These are phyloP conservation scores for Cheiracanthium punctorium DNA, from an alignment of 2,888 invertebrate species.

Conservation along the genomic window DNA sequence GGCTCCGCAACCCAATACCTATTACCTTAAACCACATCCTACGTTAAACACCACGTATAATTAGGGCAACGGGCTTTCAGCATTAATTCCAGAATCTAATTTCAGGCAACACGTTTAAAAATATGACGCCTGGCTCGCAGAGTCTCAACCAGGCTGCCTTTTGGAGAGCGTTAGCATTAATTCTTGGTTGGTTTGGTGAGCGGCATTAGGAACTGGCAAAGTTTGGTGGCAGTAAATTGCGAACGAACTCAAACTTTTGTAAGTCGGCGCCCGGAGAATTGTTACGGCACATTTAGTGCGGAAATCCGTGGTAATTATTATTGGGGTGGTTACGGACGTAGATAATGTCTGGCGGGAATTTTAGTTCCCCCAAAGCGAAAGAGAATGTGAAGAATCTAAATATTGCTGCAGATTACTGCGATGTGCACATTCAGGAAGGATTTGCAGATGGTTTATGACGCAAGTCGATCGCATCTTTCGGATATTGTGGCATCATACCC, in stretches of 20 bases:
- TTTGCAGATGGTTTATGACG: too few species aligned
- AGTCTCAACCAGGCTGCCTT: background rate
- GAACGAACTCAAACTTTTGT: slow-evolving; percentile 6
- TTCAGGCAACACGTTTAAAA: background rate
- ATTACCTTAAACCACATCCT: slow-evolving; percentile 7
- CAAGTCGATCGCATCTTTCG: too few species aligned
- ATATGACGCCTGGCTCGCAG: background rate
- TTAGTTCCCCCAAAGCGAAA: background rate
- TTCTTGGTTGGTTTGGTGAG: background rate
- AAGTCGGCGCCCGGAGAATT: background rate
- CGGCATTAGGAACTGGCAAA: slow-evolving; percentile 10
- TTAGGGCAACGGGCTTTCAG: slow-evolving; percentile 1
- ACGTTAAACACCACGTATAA: slow-evolving; percentile 9
- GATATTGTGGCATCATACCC: too few species aligned
- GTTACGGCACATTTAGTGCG: slow-evolving; percentile 21
- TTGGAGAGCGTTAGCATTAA: slow-evolving; percentile 2
- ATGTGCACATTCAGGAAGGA: background rate
- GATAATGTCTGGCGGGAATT: slow-evolving; percentile 14
- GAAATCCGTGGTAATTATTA: slow-evolving; percentile 26
- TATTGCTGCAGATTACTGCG: background rate
- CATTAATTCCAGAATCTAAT: slow-evolving; percentile 13
- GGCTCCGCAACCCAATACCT: background rate
- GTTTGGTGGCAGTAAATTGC: slow-evolving; percentile 12
- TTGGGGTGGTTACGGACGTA: slow-evolving; percentile 13
- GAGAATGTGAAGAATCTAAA: background rate